These are phyloP conservation scores for Geococcyx californianus DNA, from an alignment of 2,113 vertebrate genomes.

Conservation along the genomic window DNA sequence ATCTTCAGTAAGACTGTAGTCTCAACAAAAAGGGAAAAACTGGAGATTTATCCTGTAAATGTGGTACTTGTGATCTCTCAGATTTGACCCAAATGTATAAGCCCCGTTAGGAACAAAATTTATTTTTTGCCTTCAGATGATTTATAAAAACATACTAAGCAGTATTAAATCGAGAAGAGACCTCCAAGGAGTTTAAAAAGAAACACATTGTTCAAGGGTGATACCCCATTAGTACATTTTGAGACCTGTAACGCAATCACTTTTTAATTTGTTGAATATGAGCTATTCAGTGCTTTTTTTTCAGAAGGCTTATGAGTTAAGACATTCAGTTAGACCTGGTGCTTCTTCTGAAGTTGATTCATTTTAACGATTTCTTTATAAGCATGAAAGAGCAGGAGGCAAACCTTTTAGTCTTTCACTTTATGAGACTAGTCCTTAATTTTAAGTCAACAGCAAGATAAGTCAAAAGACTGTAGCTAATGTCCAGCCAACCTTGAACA, in stretches of 20 bases:
- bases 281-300: not conserved
- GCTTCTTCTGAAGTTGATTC: not conserved
- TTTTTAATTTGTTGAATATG: not conserved
- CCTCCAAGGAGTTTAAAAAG: not conserved
- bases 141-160: not conserved
- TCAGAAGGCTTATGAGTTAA: not conserved
- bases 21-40: not conserved
- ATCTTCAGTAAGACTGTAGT: not conserved
- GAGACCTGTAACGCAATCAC: not conserved
- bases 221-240: not conserved
- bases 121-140: not conserved
- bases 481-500: not conserved
- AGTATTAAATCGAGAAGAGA: not conserved
- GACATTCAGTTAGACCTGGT: not conserved
- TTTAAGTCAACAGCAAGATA: not conserved
- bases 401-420: not conserved
- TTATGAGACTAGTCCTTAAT: not conserved
- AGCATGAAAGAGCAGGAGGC: not conserved
- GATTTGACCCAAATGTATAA: not conserved
- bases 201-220: not conserved
- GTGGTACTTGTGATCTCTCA: not conserved
- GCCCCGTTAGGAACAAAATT: not conserved
- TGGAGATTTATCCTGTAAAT: not conserved
- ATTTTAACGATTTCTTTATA: not conserved
- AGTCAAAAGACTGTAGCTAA: not conserved